Percentiles rank a stretch among this genome's conserved stretches.
These are phyloP conservation scores for Hyaena hyaena DNA, from an alignment of 2,113 vertebrate species.

Conservation along the genomic window DNA sequence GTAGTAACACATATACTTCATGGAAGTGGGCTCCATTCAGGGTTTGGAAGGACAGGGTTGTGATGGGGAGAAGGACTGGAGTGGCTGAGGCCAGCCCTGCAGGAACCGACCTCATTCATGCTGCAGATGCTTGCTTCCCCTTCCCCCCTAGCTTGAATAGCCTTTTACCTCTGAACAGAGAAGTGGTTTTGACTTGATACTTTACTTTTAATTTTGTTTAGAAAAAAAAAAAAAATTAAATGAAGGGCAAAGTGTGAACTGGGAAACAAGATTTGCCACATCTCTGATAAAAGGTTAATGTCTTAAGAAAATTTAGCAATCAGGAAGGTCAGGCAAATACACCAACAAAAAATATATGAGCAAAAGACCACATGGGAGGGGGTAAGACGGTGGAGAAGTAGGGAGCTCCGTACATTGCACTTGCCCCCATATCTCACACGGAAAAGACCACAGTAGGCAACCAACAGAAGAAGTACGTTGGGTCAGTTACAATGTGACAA, in stretches of 20 bases:
- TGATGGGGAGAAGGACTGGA: background rate
- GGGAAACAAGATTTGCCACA: background rate
- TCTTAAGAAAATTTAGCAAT: background rate
- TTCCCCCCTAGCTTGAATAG: background rate
- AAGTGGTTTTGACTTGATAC: background rate
- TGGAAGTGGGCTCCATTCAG: background rate
- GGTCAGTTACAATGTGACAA: background rate
- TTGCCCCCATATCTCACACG: too few relatives aligned
- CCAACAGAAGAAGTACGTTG: background rate
- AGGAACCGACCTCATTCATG: background rate
- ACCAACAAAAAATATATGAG: background rate
- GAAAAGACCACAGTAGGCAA: background rate
- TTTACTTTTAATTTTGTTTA: slow-evolving; percentile 40
- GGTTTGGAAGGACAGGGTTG: background rate
- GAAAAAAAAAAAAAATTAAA: background rate
- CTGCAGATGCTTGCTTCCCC: background rate
- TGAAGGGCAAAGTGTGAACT: background rate
- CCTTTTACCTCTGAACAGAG: background rate
- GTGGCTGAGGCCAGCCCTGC: background rate
- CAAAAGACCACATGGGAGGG: background rate
- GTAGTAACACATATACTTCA: background rate
- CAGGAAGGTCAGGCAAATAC: background rate
- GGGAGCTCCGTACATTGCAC: too few relatives aligned
- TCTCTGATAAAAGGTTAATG: slow-evolving; percentile 11
- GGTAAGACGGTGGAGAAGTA: too few relatives aligned